Base-by-base conservation (phyloP, 2,888 invertebrate genomes). In the Melipona bicolor region DNA sequence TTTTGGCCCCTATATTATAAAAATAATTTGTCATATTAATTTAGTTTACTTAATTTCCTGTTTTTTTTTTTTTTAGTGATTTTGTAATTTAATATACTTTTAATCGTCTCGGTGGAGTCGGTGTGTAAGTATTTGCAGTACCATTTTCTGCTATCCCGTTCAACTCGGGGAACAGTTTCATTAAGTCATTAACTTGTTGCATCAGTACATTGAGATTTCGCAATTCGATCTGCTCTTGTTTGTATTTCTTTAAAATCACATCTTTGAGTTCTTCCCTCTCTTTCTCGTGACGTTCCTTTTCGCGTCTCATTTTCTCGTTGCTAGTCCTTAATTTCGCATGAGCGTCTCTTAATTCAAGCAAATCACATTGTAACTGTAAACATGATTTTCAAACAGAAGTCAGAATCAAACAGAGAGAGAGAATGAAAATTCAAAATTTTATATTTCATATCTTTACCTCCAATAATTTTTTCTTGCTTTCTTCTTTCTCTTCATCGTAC, bases 251-350 rank as follows among this genome's bases (percentile, higher is more conserved):
- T 76, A 95, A 92, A 72, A 95, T 95, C 67, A 95, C 91, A 74
- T 95, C 94, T 81, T 95, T 95, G 76, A 95, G 93, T 75, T 96
- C 95, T 87, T 97, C 97, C 77, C 97, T 96, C 92, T 98, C 98
- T 88, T 97, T 96, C 91, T 98, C 98, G 92, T 97, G 96, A 0
- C 97, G 96, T 92, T 98, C 98, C 85, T 98, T 97, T 94, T 98
- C 98, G 59, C 98, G 96, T 72, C 98, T 96, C 87, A 98, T 95
- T 92, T 98, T 98, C 92, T 98, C 98, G 93, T 98, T 98, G 50
- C 98, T 98, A 6, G 98, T 98, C 79, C 98, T 96, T 86, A 98
- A 94, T 94, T 98, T 98, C 3, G 98, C 98, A 94, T 98, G 98
- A 32, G 98, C 98, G 94, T 98, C 98, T 49, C 98, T 96, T 74